Percentiles rank a stretch among this genome's conserved stretches.
phyloP scores from a whole-genome alignment of 2,797 vertebrate species.

The Labeo calbasu region DNA sequence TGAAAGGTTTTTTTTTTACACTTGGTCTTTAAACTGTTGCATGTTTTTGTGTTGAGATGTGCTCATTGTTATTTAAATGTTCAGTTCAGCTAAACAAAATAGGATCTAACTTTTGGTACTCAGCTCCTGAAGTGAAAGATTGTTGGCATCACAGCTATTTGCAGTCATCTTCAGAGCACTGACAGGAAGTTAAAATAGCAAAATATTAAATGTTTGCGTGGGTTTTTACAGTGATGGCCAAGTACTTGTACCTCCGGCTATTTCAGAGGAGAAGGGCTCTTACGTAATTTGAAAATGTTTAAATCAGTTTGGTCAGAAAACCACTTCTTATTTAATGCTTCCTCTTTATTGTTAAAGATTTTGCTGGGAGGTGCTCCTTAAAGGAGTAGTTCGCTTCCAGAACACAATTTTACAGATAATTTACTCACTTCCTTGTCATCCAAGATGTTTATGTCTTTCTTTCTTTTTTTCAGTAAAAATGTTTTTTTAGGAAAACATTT shows the following conservation, averaged over 20 bases:
- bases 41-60: background rate
- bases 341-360: background rate
- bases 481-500: too few relatives aligned
- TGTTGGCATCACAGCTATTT: background rate
- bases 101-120: background rate
- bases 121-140: background rate
- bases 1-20: conserved; percentile 6
- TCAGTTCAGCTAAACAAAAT: background rate
- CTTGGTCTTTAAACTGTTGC: background rate
- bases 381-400: too few relatives aligned
- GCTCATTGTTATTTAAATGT: background rate
- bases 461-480: too few relatives aligned
- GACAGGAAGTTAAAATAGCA: conserved; percentile 18
- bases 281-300: conserved; percentile 19
- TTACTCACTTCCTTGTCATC: too few relatives aligned
- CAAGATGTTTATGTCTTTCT: too few relatives aligned
- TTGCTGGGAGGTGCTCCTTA: background rate
- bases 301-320: conserved; percentile 1
- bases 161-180: background rate
- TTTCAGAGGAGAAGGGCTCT: background rate
- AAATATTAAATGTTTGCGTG: conserved; percentile 13
- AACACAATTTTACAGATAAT: too few relatives aligned
- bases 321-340: background rate
- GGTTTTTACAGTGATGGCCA: background rate
- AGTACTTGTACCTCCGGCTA: conserved; percentile 1